Evolutionary conservation across 2,888 invertebrate genomes (phyloP).

Genomic region (Caenorhabditis virilis): DNA sequence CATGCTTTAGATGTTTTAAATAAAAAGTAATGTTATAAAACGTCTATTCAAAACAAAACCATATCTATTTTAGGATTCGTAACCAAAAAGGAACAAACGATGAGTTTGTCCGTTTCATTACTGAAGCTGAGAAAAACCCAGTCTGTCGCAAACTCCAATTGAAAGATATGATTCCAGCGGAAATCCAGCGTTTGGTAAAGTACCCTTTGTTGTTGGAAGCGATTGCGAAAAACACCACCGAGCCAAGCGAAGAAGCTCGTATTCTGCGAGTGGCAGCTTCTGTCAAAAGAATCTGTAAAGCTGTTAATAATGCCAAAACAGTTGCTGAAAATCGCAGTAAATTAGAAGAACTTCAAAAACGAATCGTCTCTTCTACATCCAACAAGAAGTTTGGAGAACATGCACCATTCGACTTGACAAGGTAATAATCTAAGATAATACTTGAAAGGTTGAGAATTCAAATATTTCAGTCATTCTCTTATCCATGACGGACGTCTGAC

Average conservation of each 20-base stretch:
- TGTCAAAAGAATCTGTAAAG: conserved; percentile 81
- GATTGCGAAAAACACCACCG: conserved; percentile 77
- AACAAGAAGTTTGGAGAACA: conserved; percentile 64
- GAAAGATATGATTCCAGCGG: conserved; percentile 82
- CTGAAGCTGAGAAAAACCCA: conserved; percentile 80
- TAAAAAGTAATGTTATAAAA: conserved; percentile 17
- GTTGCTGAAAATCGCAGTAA: conserved; percentile 75
- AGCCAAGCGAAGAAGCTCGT: conserved; percentile 70
- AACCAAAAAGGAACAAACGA: conserved; percentile 62
- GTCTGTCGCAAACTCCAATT: conserved; percentile 76
- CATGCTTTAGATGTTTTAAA: conserved; percentile 82
- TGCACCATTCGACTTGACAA: conserved; percentile 79
- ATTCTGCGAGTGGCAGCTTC: conserved; percentile 76
- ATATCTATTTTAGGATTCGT: too few relatives aligned
- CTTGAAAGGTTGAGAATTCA: too few relatives aligned
- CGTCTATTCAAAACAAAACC: too few relatives aligned
- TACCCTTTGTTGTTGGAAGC: conserved; percentile 83
- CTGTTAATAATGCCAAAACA: conserved; percentile 82
- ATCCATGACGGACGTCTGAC: conserved; percentile 83
- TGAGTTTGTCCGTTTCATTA: conserved; percentile 60
- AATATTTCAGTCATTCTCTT: too few relatives aligned
- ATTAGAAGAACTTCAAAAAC: conserved; percentile 66
- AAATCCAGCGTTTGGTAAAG: conserved; percentile 84
- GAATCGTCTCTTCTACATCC: conserved; percentile 69
- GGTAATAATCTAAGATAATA: too few relatives aligned